A percentile compares a stretch with the other conserved stretches of the same genome.
These are phyloP conservation scores for Popillia japonica DNA, from an alignment of 1,140 invertebrate species.

Conservation along the genomic window DNA sequence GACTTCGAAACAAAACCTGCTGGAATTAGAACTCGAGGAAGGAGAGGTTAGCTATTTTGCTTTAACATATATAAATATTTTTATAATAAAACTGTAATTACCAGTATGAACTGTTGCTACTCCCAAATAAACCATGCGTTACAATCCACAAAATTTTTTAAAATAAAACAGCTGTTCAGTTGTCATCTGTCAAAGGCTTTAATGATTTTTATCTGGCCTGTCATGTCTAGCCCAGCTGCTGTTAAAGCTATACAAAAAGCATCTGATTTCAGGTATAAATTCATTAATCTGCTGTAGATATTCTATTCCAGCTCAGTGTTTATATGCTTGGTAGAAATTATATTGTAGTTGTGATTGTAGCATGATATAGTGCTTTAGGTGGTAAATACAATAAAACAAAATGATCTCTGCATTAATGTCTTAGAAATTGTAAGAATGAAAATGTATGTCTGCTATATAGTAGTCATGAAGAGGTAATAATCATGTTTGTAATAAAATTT, in stretches of 20 bases:
- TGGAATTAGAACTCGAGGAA: neutral
- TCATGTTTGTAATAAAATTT: no score
- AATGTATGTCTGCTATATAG: no score
- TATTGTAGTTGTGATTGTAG: neutral
- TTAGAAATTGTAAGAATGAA: neutral
- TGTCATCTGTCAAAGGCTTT: conserved; percentile 28
- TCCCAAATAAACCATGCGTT: no score
- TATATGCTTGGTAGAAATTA: neutral
- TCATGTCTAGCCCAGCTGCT: neutral
- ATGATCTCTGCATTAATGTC: neutral
- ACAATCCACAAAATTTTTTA: neutral
- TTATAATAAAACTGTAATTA: no score
- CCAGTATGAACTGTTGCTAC: no score
- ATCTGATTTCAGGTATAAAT: conserved; percentile 22
- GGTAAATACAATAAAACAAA: neutral
- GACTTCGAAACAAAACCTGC: neutral
- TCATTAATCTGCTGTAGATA: neutral
- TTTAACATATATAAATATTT: neutral
- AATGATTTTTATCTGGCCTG: conserved; percentile 19
- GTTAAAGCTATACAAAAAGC: neutral
- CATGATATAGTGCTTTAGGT: neutral
- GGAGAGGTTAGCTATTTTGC: conserved; percentile 26
- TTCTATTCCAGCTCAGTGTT: neutral
- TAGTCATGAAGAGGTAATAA: no score
- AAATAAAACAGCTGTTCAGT: conserved; percentile 9